These are phyloP conservation scores for Leucoma salicis DNA, from an alignment of 2,888 invertebrate genomes.

Conservation along the genomic window DNA sequence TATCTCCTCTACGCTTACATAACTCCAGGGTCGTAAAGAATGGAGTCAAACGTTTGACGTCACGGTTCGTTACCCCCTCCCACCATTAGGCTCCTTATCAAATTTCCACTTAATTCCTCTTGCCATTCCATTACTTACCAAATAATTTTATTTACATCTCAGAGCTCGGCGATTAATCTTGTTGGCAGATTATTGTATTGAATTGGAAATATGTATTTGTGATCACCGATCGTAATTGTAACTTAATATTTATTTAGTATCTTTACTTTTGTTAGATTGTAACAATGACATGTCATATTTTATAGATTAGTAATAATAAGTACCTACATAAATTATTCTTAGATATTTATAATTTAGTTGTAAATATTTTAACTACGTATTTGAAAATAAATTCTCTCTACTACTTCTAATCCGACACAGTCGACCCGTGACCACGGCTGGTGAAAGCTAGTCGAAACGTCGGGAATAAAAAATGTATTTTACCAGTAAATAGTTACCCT, in stretches of 20 bases:
- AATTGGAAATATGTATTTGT: background rate
- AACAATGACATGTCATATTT: too few species aligned
- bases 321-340: too few species aligned
- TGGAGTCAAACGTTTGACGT: slow-evolving; percentile 46
- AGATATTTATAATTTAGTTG: too few species aligned
- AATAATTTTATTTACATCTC: slow-evolving; percentile 36
- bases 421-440: too few species aligned
- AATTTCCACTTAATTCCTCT: slow-evolving; percentile 56
- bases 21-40: slow-evolving; percentile 25
- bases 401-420: too few species aligned
- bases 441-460: too few species aligned
- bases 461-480: too few species aligned
- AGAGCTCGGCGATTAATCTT: slow-evolving; percentile 30
- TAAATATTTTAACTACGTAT: too few species aligned
- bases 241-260: background rate
- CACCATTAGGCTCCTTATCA: slow-evolving; percentile 50
- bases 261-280: too few species aligned
- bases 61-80: slow-evolving; percentile 53
- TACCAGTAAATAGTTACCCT: too few species aligned
- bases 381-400: too few species aligned
- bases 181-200: slow-evolving; percentile 22
- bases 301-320: too few species aligned
- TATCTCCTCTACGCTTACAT: background rate
- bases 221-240: background rate
- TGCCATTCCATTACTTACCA: slow-evolving; percentile 37